A percentile compares a stretch with the other conserved stretches of the same genome.
These are phyloP conservation scores for Bubalus kerabau DNA, from an alignment of 2,113 vertebrate genomes.

Conservation along the genomic window DNA sequence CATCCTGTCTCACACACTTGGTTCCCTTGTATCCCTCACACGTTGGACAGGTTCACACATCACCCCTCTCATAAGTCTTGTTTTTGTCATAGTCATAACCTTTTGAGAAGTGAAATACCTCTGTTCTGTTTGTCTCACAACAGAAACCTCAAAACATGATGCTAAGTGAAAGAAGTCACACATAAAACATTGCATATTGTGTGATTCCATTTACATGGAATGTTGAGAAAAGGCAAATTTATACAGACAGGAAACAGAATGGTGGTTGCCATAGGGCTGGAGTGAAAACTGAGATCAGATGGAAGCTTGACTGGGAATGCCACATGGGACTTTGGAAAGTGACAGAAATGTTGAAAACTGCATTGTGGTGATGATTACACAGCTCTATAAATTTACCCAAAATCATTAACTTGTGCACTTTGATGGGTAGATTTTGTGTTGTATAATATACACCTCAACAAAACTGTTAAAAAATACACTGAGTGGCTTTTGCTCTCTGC, in stretches of 20 bases:
- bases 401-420: background rate
- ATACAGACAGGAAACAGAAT: background rate
- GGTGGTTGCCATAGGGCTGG: background rate
- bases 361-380: background rate
- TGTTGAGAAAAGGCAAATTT: background rate
- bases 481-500: background rate
- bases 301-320: background rate
- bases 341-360: background rate
- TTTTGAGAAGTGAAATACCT: background rate
- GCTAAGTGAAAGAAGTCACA: background rate
- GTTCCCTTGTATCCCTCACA: background rate
- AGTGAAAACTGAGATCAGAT: background rate
- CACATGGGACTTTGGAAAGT: background rate
- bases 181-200: background rate
- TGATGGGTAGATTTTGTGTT: background rate
- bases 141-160: background rate
- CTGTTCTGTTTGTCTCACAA: background rate
- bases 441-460: background rate
- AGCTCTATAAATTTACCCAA: background rate
- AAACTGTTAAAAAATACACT: background rate
- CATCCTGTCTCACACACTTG: background rate
- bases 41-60: background rate
- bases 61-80: background rate
- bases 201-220: background rate
- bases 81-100: background rate